A percentile compares a stretch with the other conserved stretches of the same genome.
Conservation (phyloP, 2,888 invertebrate species). For the Chironomus tentans region DNA sequence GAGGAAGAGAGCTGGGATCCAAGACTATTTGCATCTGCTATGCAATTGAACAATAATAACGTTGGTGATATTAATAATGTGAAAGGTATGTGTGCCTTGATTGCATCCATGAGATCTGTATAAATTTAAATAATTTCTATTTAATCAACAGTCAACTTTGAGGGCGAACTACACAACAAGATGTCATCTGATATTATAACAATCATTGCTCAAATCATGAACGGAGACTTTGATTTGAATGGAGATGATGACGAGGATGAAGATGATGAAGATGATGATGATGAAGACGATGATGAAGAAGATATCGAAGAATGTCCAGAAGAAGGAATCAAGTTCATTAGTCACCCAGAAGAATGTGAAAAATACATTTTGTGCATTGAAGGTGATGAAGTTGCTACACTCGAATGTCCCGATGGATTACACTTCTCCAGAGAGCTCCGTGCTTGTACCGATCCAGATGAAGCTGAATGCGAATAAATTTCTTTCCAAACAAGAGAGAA, state of each 20-base stretch:
- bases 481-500: neutral
- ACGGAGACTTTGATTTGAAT: no score
- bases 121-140: neutral
- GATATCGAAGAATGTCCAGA: conserved; percentile 13
- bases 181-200: neutral
- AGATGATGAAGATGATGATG: neutral
- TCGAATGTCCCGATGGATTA: neutral
- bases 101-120: neutral
- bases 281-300: neutral
- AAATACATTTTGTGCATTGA: conserved; percentile 17
- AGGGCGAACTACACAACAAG: neutral
- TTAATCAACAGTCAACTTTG: neutral
- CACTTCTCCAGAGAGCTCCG: conserved; percentile 9
- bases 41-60: neutral
- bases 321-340: conserved; percentile 7
- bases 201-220: neutral
- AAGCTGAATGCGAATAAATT: conserved; percentile 5
- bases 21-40: neutral
- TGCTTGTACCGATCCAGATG: neutral
- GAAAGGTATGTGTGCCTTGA: neutral
- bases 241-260: neutral
- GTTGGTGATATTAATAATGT: conserved; percentile 4
- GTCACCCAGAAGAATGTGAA: conserved; percentile 8
- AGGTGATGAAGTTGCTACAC: neutral
- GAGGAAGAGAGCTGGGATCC: neutral